These are phyloP conservation scores for Tetragonula carbonaria DNA, from an alignment of 2,888 invertebrate species.

Conservation along the genomic window DNA sequence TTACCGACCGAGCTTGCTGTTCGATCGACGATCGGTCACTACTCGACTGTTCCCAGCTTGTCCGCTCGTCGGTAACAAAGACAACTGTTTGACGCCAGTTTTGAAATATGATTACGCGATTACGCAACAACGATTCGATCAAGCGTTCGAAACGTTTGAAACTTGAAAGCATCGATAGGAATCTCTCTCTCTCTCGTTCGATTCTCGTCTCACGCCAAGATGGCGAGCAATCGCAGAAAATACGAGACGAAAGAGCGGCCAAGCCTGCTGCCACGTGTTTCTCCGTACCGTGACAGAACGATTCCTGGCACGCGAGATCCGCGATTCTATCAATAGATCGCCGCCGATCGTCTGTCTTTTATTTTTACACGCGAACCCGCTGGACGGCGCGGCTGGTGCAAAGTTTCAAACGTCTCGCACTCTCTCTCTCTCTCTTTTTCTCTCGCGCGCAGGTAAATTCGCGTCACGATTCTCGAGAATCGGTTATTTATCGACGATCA, in stretches of 20 bases:
- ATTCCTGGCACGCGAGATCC: slow-evolving; percentile 54
- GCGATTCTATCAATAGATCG: slow-evolving; percentile 49
- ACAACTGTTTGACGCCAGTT: too few relatives aligned
- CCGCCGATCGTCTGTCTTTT: slow-evolving; percentile 36
- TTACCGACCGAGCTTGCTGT: neutral
- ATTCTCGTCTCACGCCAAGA: neutral
- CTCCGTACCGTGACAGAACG: slow-evolving; percentile 13
- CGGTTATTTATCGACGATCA: too few relatives aligned
- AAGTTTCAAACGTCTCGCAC: slow-evolving; percentile 23
- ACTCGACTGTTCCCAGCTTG: neutral
- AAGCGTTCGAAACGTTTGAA: too few relatives aligned
- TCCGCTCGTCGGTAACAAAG: neutral
- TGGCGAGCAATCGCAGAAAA: rapidly evolving
- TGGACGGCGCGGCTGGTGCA: slow-evolving; percentile 37
- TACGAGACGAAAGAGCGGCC: neutral
- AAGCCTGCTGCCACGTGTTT: neutral
- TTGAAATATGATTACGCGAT: too few relatives aligned
- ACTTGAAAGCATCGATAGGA: too few relatives aligned
- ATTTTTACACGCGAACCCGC: slow-evolving; percentile 45
- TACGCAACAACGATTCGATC: too few relatives aligned
- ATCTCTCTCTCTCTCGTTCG: too few relatives aligned
- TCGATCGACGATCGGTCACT: neutral
- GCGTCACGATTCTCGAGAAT: neutral
- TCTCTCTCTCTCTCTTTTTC: too few relatives aligned
- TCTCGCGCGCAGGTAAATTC: neutral